Evolutionary conservation across 2,113 vertebrate genomes (phyloP), one percentile per base, ranked within the genome.

Genomic region (Bubalus kerabau): DNA sequence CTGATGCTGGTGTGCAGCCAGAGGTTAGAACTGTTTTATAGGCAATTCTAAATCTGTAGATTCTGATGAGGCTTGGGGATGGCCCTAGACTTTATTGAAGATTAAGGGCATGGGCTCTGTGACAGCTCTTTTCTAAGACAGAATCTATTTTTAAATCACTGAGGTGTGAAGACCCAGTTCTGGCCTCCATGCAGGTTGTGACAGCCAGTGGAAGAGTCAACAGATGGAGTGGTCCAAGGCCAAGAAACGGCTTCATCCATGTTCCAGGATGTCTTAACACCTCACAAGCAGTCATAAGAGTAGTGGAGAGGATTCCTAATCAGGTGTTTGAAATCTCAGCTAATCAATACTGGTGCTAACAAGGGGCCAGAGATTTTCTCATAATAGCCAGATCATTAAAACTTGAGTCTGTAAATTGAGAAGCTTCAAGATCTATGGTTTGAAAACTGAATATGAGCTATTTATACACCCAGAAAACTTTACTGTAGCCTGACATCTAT

Each of bases 271-370:
- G 26, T 80, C 80, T 59, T 60, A 52, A 57, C 50, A 76, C 50
- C 52, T 62, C 50, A 90, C 8, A 87, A 52, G 32, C 57, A 48
- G 50, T 62, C 26, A 1, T 2, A 48, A 40, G 85, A 30, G 78
- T 59, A 21, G 36, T 15, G n/a, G 78, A 87, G n/a, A 54, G 78
- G n/a, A 87, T 74, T 94, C 48, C 23, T 91, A 48, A 74, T 71
- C 60, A 54, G 1, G 23, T 54, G 88, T 87, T 97, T 94, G 80
- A 97, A 95, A 83, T 93, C 64, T 52, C 88, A 95, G 82, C 85
- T 95, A 96, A 94, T 96, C 95, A 95, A 43, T 91, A 36, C 43
- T 14, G 26, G 24, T 62, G 85, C 43, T 90, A 94, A 54, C 64
- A 64, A 92, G 85, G 36, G 64, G 48, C 64, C 84, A 46, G 62